phyloP scores from a whole-genome alignment of 1,140 invertebrate species.

The Metopolophium dirhodum region DNA sequence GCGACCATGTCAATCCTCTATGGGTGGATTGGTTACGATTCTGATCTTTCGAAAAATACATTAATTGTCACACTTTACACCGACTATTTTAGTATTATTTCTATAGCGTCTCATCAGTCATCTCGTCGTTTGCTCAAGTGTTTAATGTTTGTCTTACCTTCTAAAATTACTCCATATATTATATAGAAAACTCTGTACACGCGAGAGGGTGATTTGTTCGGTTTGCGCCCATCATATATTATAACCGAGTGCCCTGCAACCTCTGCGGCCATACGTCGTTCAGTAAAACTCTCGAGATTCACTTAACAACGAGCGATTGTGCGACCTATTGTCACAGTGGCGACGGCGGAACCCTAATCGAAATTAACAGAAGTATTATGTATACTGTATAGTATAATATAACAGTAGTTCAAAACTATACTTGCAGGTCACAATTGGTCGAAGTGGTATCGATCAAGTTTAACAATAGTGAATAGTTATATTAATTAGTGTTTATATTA shows the following conservation, averaged over 20 bases:
- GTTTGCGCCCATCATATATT: neutral
- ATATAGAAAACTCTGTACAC: neutral
- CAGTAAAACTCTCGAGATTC: neutral
- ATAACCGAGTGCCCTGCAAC: neutral
- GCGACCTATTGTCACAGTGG: neutral
- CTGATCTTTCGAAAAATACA: neutral
- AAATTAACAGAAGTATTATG: neutral
- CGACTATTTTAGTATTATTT: neutral
- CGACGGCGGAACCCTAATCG: neutral
- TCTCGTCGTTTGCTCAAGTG: conserved; percentile 35
- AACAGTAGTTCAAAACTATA: neutral
- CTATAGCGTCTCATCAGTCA: neutral
- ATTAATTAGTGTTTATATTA: neutral
- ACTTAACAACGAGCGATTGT: neutral
- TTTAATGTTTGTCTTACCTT: conserved; percentile 39
- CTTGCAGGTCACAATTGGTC: neutral
- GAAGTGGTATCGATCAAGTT: neutral
- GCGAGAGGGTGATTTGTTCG: neutral
- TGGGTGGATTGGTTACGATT: neutral
- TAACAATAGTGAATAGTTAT: neutral
- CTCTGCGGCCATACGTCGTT: neutral
- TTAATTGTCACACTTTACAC: neutral
- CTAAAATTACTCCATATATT: conserved; percentile 27
- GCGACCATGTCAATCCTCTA: conserved; percentile 15
- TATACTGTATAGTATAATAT: neutral